These are phyloP conservation scores for Mechanitis messenoides DNA, from an alignment of 2,888 invertebrate genomes.

Conservation along the genomic window DNA sequence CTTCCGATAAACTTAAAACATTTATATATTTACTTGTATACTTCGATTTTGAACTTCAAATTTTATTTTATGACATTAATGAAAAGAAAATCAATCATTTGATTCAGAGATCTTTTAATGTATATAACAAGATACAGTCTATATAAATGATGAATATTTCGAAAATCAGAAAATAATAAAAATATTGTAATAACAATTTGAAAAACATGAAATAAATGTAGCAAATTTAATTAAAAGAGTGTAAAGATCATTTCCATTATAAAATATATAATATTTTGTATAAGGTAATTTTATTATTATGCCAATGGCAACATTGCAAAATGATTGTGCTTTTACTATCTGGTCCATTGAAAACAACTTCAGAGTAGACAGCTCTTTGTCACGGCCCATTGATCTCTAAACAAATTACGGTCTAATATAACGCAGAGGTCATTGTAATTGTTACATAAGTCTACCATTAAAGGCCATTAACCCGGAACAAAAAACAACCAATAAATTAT, in stretches of 20 bases:
- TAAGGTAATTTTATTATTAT: too few relatives aligned
- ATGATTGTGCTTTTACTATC: background rate
- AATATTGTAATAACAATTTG: too few relatives aligned
- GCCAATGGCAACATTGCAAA: too few relatives aligned
- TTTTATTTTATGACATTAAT: background rate
- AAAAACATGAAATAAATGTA: too few relatives aligned
- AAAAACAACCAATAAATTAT: slow-evolving; percentile 72
- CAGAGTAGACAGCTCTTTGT: slow-evolving; percentile 17
- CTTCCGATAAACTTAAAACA: slow-evolving; percentile 31
- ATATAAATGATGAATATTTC: too few relatives aligned
- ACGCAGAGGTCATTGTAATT: slow-evolving; percentile 52
- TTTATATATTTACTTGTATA: slow-evolving; percentile 30
- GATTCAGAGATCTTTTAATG: too few relatives aligned
- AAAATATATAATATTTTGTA: too few relatives aligned
- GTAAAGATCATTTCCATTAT: too few relatives aligned
- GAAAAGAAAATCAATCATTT: slow-evolving; percentile 27
- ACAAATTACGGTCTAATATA: slow-evolving; percentile 39
- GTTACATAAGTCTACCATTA: slow-evolving; percentile 65
- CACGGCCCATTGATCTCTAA: slow-evolving; percentile 35
- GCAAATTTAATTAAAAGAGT: too few relatives aligned
- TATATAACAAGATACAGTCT: too few relatives aligned
- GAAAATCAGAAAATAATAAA: too few relatives aligned
- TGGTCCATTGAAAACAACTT: background rate
- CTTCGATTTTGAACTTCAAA: background rate
- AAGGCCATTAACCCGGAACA: slow-evolving; percentile 65